Percentiles rank a stretch among this genome's conserved stretches.
phyloP scores from a whole-genome alignment of 1,140 invertebrate species.

The Carposina sasakii region DNA sequence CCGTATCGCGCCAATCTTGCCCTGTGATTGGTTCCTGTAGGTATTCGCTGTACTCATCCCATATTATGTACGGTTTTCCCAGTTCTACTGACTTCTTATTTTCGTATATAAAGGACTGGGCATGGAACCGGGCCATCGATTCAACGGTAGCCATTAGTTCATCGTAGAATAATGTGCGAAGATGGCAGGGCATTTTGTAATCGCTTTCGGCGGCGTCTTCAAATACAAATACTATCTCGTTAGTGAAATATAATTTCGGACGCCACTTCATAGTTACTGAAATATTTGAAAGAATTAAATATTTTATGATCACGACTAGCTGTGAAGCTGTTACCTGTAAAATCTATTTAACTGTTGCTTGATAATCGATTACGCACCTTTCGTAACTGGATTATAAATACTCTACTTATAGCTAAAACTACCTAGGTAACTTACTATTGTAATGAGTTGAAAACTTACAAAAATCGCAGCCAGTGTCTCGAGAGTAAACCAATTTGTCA shows the following conservation, averaged over 20 bases:
- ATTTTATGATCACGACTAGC: too few species aligned
- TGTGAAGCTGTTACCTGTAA: too few species aligned
- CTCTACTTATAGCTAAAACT: too few species aligned
- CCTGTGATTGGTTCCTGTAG: slow-evolving; percentile 45
- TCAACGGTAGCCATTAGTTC: slow-evolving; percentile 68
- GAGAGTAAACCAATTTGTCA: too few species aligned
- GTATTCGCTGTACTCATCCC: slow-evolving; percentile 72
- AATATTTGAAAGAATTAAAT: too few species aligned
- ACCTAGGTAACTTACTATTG: too few species aligned
- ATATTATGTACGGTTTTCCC: slow-evolving; percentile 56
- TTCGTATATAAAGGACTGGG: slow-evolving; percentile 72
- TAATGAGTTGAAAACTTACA: too few species aligned
- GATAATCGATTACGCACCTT: too few species aligned
- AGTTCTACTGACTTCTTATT: slow-evolving; percentile 50
- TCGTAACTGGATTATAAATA: too few species aligned
- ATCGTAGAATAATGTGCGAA: slow-evolving; percentile 52
- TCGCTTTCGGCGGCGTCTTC: slow-evolving; percentile 45
- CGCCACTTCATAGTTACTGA: slow-evolving; percentile 40
- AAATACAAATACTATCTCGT: slow-evolving; percentile 49
- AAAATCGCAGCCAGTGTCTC: too few species aligned
- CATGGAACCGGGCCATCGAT: slow-evolving; percentile 73
- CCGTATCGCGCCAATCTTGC: slow-evolving; percentile 57
- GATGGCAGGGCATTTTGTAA: slow-evolving; percentile 41
- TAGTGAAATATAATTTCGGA: slow-evolving; percentile 37
- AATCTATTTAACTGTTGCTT: too few species aligned